Base-by-base conservation (phyloP, 2,888 invertebrate genomes). In the Anthophora plumipes region DNA sequence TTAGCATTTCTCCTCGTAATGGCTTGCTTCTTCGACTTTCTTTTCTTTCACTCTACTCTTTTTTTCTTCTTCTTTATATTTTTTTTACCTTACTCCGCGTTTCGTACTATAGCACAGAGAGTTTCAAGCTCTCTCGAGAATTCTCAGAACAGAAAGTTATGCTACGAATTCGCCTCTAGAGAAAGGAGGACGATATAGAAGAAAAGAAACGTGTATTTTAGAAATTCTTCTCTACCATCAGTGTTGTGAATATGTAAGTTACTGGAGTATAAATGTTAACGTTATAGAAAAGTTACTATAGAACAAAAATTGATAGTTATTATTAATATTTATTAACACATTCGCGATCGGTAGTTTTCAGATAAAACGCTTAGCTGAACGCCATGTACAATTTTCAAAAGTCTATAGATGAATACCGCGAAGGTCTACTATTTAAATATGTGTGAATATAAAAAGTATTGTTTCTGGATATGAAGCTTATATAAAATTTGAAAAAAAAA, bases 1-100 rank as follows among this genome's bases (percentile, higher is more conserved):
- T 31, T 83, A 77, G 59, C 78, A 80, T 83, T 71, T 64, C 41
- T 37, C 41, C 37, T 52, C 59, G 17, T 22, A 63, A 52, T 31
- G 48, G 22, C 37, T 50, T 63, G n/a, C n/a, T n/a, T 22, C 37
- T 7, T 11, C 7, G 2, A 46, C 14, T 20, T 43, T 14, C 46
- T 20, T 60, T 48, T 22, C 46, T 5, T 17, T 41, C 14, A 17
- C n/a, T 57, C 0, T 20, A 9, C 31, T 31, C 31, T 31, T 4
- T 60, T 48, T 22, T 46, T 9, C 14, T 41, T n/a, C 37, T n/a
- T 57, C 1, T 50, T 17, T 17, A 31, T 1, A 22, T 60, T 60
- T 20, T 20, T 55, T 57, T 20, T 55, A 7, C 31, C 31, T n/a
- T 22, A 12, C 25, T 52, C n/a, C 37, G 22, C 69, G 25, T 66